phyloP scores from a whole-genome alignment of 2,113 vertebrate species.

The Calonectris borealis region DNA sequence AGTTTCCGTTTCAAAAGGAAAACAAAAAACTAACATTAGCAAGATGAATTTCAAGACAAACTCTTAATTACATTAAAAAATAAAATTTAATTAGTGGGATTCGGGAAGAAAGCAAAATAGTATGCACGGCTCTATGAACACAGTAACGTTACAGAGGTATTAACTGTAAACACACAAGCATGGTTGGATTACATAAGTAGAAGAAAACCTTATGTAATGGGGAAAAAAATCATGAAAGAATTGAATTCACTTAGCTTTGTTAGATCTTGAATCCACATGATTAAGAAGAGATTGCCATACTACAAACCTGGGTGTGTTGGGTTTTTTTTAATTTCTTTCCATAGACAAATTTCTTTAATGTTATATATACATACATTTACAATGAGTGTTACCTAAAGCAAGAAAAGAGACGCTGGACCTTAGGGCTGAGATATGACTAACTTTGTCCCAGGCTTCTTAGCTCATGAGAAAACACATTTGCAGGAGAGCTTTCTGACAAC shows the following conservation, averaged over 20 bases:
- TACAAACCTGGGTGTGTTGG: not conserved
- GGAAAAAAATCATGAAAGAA: not conserved
- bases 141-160: not conserved
- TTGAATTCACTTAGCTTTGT: not conserved
- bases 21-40: not conserved
- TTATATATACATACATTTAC: not conserved
- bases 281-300: not conserved
- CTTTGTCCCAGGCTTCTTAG: not conserved
- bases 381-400: not conserved
- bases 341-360: rapidly evolving
- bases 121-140: not conserved
- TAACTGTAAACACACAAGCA: not conserved
- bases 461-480: not conserved
- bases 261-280: rapidly evolving
- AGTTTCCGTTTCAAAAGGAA: constrained; percentile 11
- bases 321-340: not conserved
- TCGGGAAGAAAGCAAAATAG: not conserved
- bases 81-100: not conserved
- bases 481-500: constrained; percentile 27
- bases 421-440: not conserved
- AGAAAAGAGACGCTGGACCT: not conserved
- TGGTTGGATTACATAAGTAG: not conserved
- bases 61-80: constrained; percentile 8
- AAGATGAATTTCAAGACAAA: not conserved
- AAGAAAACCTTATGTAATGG: not conserved